These are phyloP conservation scores for Cerastis leucographa DNA, from an alignment of 2,888 invertebrate genomes.

Conservation along the genomic window DNA sequence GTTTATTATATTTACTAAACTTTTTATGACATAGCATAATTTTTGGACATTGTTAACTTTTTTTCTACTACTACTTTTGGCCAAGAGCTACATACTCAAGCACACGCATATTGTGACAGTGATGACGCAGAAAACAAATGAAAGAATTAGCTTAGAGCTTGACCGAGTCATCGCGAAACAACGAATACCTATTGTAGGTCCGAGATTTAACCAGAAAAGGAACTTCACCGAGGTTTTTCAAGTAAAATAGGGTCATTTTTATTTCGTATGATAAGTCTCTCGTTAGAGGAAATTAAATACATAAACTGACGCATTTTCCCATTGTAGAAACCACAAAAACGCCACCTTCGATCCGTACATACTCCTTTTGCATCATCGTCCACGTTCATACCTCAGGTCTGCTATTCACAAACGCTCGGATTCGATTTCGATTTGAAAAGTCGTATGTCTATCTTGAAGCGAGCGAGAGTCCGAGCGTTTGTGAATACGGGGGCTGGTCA, in stretches of 20 bases:
- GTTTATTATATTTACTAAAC: background rate
- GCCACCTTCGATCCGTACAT: too few relatives aligned
- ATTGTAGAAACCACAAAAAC: too few relatives aligned
- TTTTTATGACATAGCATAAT: background rate
- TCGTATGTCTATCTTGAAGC: too few relatives aligned
- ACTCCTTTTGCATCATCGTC: too few relatives aligned
- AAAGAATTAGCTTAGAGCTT: background rate
- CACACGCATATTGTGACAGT: background rate
- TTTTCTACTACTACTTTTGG: too few relatives aligned
- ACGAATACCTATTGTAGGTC: background rate
- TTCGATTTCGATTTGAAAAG: too few relatives aligned
- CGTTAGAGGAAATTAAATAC: too few relatives aligned
- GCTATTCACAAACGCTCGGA: too few relatives aligned
- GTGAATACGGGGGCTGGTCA: too few relatives aligned
- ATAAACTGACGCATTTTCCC: too few relatives aligned
- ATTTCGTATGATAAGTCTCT: background rate
- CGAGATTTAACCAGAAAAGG: background rate
- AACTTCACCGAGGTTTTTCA: background rate
- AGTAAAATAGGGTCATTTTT: background rate
- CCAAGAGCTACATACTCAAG: background rate
- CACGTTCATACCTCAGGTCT: too few relatives aligned
- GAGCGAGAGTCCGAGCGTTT: too few relatives aligned
- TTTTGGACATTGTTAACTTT: background rate
- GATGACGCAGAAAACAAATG: background rate
- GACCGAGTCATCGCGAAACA: background rate